Evolutionary conservation across 2,797 vertebrate genomes (phyloP), one percentile per base, ranked within the genome.

Genomic region (Bradypodion ventrale): DNA sequence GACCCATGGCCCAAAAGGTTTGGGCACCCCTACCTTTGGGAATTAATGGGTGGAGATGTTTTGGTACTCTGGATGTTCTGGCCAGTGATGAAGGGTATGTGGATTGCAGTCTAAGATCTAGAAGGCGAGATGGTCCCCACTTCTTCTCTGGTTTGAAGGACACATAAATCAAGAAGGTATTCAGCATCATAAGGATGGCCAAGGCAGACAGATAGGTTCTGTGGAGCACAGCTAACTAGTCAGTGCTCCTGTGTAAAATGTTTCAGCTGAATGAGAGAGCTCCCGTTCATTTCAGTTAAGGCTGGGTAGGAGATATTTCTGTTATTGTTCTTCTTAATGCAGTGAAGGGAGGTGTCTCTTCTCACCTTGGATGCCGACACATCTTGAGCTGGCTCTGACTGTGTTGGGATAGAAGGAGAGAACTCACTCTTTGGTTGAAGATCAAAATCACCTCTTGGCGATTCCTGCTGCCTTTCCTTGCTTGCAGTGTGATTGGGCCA

Each of bases 401-500:
- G 2, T 16, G 60, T 56, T 75, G 72, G 37, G 66, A 35, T 40
- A 9, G 60, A 8, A 44, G 40, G 35, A 21, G 46, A 46, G 15
- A 66, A 23, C 60, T 13, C 49, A 23, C 44, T 19, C 46, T 56
- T 7, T 52, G 19, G 32, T 63, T 29, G 40, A 4, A 70, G 76
- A 80, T 4, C 1, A 12, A 37, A 65, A 37, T 25, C 42, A 62
- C 66, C 65, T 77, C 42, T 49, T 63, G 63, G 56, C 62, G 37
- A 60, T 52, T 63, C 52, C 73, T 70, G 65, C 73, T 81, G 40
- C 59, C 52, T 76, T 76, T 63, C 73, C 42, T 72, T 70, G 56
- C 65, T 37, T 63, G 42, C 73, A 27, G 42, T 76, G 65, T 32
- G 25, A 70, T 49, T 7, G 66, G 74, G 73, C 65, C 21, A 25